These are phyloP conservation scores for Montipora capitata DNA, from an alignment of 92 coral and sea anemone species.

Conservation along the genomic window DNA sequence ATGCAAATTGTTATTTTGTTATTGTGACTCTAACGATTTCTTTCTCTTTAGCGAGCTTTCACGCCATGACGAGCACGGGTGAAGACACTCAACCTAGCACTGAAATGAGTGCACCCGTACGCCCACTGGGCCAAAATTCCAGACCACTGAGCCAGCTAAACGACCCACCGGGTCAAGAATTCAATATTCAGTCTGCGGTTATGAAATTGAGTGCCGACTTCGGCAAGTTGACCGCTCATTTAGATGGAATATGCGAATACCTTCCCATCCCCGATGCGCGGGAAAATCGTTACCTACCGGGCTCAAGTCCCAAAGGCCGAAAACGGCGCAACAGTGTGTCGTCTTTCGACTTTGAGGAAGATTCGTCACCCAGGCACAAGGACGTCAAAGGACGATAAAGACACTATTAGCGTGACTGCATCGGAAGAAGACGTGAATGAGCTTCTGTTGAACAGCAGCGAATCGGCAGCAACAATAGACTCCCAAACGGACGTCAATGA, in stretches of 20 bases:
- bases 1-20: not conserved
- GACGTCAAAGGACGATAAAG: conserved; percentile 5
- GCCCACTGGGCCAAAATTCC: conserved; percentile 10
- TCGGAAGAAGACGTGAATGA: conserved; percentile 18
- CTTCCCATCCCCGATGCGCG: not conserved
- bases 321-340: conserved; percentile 15
- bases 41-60: conserved; percentile 16
- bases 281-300: conserved; percentile 1
- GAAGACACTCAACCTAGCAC: not conserved
- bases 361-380: conserved; percentile 19
- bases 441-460: not conserved
- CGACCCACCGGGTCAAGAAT: conserved; percentile 14
- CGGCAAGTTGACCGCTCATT: conserved; percentile 9
- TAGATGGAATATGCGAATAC: not conserved
- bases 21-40: conserved; percentile 16
- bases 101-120: conserved; percentile 21
- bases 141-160: conserved; percentile 15
- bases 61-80: not conserved
- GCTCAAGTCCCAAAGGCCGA: conserved; percentile 10
- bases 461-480: conserved; percentile 11
- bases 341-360: conserved; percentile 10
- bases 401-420: conserved; percentile 2
- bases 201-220: conserved; percentile 26
- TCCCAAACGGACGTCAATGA: conserved; percentile 32
- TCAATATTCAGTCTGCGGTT: conserved; percentile 1